A percentile compares a stretch with the other conserved stretches of the same genome.
phyloP scores from a whole-genome alignment of 2,113 vertebrate species.

The Podiceps cristatus region DNA sequence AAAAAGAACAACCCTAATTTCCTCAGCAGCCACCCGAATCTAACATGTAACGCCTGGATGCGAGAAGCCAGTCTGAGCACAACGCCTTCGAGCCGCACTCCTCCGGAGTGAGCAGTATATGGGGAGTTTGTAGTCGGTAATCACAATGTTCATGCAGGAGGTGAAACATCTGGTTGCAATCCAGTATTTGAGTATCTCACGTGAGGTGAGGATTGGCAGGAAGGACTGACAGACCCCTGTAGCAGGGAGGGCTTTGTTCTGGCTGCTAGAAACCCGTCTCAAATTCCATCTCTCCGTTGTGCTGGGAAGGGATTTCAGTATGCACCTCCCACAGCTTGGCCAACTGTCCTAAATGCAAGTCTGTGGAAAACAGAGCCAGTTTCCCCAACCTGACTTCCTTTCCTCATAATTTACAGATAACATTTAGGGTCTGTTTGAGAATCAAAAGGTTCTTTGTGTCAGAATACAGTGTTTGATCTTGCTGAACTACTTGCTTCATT shows the following conservation, averaged over 20 bases:
- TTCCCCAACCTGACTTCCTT: not conserved
- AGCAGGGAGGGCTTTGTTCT: not conserved
- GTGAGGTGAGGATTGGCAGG: rapidly evolving
- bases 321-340: not conserved
- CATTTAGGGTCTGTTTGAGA: not conserved
- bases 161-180: not conserved
- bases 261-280: not conserved
- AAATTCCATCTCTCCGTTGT: not conserved
- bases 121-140: not conserved
- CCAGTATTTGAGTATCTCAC: not conserved
- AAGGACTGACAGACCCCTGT: not conserved
- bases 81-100: not conserved
- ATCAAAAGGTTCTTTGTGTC: not conserved
- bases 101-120: not conserved
- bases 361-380: too few species aligned
- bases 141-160: rapidly evolving
- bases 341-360: not conserved
- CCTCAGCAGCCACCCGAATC: not conserved
- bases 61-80: not conserved
- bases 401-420: not conserved
- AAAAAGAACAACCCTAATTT: not conserved
- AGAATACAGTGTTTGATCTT: not conserved
- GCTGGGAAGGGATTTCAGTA: not conserved
- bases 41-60: rapidly evolving
- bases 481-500: not conserved